A percentile compares a stretch with the other conserved stretches of the same genome.
Evolutionary conservation across 2,113 vertebrate genomes (phyloP).

Genomic region (Naja naja): DNA sequence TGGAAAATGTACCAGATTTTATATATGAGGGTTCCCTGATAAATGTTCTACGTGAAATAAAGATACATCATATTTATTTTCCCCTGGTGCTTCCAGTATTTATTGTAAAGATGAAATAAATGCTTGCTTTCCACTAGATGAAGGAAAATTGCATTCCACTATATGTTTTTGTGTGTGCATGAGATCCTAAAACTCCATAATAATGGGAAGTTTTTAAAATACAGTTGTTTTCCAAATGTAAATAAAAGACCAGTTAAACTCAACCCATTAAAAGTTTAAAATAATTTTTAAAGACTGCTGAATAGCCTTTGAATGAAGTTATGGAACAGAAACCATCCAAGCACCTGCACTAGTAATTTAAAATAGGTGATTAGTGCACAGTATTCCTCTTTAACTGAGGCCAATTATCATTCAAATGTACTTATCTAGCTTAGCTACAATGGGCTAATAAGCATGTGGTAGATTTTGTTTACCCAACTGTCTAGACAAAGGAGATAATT

Average conservation of each 20-base stretch:
- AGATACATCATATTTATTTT: not conserved
- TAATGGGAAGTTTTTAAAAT: not conserved
- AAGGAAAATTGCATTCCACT: not conserved
- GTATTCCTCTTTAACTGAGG: not conserved
- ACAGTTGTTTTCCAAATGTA: not conserved
- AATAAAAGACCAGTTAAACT: not conserved
- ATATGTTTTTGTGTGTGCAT: not conserved
- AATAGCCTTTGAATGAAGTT: not conserved
- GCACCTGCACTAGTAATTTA: slow-evolving; percentile 2
- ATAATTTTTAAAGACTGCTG: not conserved
- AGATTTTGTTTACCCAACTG: not conserved
- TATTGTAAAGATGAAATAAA: not conserved
- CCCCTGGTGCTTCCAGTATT: not conserved
- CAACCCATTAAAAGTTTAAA: not conserved
- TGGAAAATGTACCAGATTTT: not conserved
- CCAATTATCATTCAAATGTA: slow-evolving; percentile 12
- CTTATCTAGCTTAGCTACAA: not conserved
- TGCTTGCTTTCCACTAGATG: not conserved
- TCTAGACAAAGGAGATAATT: not conserved
- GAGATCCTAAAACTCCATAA: not conserved
- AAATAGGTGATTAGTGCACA: not conserved
- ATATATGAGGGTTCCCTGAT: not conserved
- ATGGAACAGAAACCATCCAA: not conserved
- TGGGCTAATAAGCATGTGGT: not conserved
- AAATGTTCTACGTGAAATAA: not conserved